These are phyloP conservation scores for Oxyteleia sp. DNA, from an alignment of 2,888 invertebrate species.

Conservation along the genomic window DNA sequence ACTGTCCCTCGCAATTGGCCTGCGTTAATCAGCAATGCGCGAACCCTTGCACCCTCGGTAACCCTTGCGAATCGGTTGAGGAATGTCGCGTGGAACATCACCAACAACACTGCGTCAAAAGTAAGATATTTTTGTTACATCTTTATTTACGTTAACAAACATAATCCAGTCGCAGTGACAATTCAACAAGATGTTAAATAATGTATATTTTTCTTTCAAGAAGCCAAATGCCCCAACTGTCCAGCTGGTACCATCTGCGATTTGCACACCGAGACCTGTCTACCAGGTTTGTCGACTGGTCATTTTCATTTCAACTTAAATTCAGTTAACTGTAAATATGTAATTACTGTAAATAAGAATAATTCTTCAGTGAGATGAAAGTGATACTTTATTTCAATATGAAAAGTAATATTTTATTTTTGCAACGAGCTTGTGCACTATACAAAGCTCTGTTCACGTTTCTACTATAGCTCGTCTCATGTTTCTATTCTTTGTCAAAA, in stretches of 20 bases:
- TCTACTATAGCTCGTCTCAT: conserved; percentile 19
- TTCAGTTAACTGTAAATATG: conserved; percentile 82
- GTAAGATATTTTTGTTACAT: conserved; percentile 86
- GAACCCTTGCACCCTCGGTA: conserved; percentile 93
- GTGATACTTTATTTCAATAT: conserved; percentile 2
- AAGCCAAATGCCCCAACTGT: conserved; percentile 89
- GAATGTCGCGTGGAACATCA: conserved; percentile 95
- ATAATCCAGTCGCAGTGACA: not conserved
- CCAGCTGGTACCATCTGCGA: conserved; percentile 93
- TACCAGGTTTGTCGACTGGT: conserved; percentile 90
- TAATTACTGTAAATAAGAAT: conserved; percentile 84
- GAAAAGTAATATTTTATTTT: not conserved
- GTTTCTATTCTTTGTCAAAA: conserved; percentile 11
- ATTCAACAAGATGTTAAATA: not conserved
- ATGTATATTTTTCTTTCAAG: conserved; percentile 47
- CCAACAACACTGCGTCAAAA: conserved; percentile 94
- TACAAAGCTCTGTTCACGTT: conserved; percentile 47
- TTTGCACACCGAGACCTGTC: conserved; percentile 93
- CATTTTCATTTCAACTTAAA: conserved; percentile 20
- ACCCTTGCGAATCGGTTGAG: conserved; percentile 92
- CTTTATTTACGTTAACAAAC: conserved; percentile 3
- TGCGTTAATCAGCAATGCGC: conserved; percentile 94
- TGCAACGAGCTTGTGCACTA: conserved; percentile 49
- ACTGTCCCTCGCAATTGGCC: conserved; percentile 93
- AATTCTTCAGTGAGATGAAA: no score